Evolutionary conservation across 2,888 invertebrate species (phyloP).

Genomic region (Acleris cristana): DNA sequence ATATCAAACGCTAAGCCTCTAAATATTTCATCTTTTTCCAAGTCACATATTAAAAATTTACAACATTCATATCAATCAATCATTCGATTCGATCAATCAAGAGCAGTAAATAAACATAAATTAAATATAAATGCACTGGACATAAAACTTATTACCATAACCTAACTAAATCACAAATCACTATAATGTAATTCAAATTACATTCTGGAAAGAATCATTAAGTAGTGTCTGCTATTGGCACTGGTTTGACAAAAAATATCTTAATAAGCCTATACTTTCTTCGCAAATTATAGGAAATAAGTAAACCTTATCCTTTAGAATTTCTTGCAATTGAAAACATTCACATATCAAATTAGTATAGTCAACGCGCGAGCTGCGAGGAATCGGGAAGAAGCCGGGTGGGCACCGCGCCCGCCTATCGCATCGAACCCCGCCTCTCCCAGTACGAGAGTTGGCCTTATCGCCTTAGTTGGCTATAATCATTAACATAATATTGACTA

Average conservation of each 20-base stretch:
- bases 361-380: no score
- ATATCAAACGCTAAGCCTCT: not conserved
- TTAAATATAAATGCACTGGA: constrained; percentile 58
- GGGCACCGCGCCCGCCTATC: no score
- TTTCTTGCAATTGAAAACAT: not conserved
- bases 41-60: constrained; percentile 41
- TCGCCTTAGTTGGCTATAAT: no score
- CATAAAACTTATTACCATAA: constrained; percentile 42
- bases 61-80: constrained; percentile 15
- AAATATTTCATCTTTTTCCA: constrained; percentile 9
- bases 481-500: no score
- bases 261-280: no score
- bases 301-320: no score
- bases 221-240: no score
- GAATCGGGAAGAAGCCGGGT: no score
- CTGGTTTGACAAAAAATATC: no score
- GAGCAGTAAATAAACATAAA: constrained; percentile 43
- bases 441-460: no score
- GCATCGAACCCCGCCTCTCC: no score
- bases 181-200: constrained; percentile 20
- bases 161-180: constrained; percentile 41
- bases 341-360: not conserved
- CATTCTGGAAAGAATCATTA: not conserved
- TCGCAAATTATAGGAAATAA: no score
- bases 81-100: constrained; percentile 16